These are phyloP conservation scores for Colius striatus DNA, from an alignment of 2,113 vertebrate genomes.

Conservation along the genomic window DNA sequence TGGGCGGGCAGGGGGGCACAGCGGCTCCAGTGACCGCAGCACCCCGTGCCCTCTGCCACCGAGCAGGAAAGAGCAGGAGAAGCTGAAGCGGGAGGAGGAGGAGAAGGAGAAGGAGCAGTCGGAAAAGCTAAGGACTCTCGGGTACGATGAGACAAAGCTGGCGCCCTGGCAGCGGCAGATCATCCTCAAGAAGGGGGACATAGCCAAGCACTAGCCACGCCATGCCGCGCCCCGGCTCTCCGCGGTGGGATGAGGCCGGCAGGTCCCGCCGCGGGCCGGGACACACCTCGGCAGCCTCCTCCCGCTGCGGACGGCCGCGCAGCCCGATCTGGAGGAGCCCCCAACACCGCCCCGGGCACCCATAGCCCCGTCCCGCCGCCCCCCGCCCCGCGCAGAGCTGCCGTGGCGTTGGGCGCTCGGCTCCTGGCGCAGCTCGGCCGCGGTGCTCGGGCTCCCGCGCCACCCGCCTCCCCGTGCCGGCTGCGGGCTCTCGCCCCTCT, in stretches of 20 bases:
- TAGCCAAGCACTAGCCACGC: slow-evolving; percentile 86
- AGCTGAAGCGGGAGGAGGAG: slow-evolving; percentile 83
- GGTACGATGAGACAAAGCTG: slow-evolving; percentile 95
- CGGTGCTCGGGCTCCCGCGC: background rate
- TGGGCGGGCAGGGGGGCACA: background rate
- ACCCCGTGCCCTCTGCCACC: background rate
- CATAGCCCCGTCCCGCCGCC: background rate
- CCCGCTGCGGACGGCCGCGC: background rate
- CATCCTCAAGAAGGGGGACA: slow-evolving; percentile 96
- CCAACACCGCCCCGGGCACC: background rate
- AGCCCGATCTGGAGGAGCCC: background rate
- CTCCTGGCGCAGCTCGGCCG: background rate
- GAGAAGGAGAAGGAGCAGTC: slow-evolving; percentile 88
- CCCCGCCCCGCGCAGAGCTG: background rate
- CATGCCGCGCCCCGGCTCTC: slow-evolving; percentile 33
- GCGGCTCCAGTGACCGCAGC: background rate
- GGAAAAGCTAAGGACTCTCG: slow-evolving; percentile 92
- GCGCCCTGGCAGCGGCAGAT: slow-evolving; percentile 97
- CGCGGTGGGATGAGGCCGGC: background rate
- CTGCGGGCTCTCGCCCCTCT: background rate
- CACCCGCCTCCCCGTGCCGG: background rate
- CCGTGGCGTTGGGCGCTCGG: background rate
- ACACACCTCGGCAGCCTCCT: background rate
- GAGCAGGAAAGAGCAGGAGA: slow-evolving; percentile 87
- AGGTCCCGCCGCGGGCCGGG: background rate